Evolutionary conservation across 2,888 invertebrate genomes (phyloP).

Genomic region (Agrochola lota): DNA sequence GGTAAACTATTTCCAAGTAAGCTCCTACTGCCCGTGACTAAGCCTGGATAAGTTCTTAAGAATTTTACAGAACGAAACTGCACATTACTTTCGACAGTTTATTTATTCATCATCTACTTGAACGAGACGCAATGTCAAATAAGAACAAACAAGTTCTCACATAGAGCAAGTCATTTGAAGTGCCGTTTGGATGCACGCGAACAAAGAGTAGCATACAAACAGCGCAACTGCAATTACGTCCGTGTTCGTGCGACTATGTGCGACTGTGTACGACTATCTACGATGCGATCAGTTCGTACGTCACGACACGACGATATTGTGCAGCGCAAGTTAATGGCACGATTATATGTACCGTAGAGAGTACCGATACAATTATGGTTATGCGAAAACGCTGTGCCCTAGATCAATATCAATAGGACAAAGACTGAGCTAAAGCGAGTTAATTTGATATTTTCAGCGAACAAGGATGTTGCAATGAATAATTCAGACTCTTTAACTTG

Average conservation of each 20-base stretch:
- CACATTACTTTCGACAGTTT: neutral
- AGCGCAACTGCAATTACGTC: constrained; percentile 29
- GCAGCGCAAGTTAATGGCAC: neutral
- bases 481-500: neutral
- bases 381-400: neutral
- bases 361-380: neutral
- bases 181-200: constrained; percentile 11
- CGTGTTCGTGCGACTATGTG: neutral
- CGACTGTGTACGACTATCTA: neutral
- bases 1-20: neutral
- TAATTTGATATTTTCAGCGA: neutral
- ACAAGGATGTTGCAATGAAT: neutral
- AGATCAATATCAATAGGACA: neutral
- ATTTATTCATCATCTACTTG: neutral
- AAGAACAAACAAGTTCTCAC: constrained; percentile 18
- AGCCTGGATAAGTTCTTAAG: neutral
- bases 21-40: too few species aligned
- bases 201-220: constrained; percentile 42
- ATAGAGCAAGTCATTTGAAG: constrained; percentile 31
- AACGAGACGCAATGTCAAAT: neutral
- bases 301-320: constrained; percentile 12
- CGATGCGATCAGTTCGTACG: neutral
- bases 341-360: neutral
- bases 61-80: neutral
- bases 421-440: neutral